Conservation (phyloP, 2,797 vertebrate genomes). For the Sarcophilus harrisii region DNA sequence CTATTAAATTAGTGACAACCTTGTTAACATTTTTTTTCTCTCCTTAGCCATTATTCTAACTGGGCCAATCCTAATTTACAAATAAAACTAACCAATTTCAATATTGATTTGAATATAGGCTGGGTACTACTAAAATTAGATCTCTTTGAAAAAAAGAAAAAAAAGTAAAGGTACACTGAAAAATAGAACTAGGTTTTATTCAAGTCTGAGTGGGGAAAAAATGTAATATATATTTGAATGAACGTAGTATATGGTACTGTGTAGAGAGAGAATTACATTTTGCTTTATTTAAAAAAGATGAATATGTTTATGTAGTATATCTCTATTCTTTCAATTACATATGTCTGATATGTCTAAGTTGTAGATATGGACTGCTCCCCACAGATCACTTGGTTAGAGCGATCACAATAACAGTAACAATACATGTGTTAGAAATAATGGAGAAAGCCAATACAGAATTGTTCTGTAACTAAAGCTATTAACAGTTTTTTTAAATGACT, state of each 20-base stretch:
- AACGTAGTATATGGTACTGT: background rate
- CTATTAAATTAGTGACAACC: background rate
- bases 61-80: background rate
- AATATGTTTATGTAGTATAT: background rate
- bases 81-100: background rate
- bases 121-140: background rate
- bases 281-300: background rate
- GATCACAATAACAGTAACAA: background rate
- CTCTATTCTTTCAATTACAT: background rate
- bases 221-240: background rate
- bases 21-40: background rate
- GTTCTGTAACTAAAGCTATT: background rate
- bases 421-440: accelerated
- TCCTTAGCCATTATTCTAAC: background rate
- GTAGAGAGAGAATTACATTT: background rate
- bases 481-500: background rate
- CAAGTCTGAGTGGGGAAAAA: background rate
- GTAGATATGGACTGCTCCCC: background rate
- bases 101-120: background rate
- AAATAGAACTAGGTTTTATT: background rate
- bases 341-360: background rate
- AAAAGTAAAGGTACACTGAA: background rate
- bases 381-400: background rate
- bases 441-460: background rate
- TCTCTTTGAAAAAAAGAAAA: background rate